A percentile compares a stretch with the other conserved stretches of the same genome.
Evolutionary conservation across 2,113 vertebrate species (phyloP).

Genomic region (Clarias batrachus): DNA sequence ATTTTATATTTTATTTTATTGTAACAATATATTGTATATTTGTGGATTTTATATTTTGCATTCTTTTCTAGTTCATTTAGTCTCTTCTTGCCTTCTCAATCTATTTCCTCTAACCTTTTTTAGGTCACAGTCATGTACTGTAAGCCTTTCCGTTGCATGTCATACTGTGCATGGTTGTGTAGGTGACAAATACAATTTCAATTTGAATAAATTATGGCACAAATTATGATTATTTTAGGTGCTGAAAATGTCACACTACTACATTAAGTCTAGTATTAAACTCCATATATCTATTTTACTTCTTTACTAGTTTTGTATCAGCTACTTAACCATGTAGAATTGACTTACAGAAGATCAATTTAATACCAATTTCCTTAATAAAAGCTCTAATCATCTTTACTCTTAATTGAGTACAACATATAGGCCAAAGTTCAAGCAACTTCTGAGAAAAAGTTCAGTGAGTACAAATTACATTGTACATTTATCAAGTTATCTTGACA

Average conservation of each 20-base stretch:
- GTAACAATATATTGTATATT: too few species aligned
- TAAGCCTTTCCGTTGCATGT: too few species aligned
- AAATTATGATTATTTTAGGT: background rate
- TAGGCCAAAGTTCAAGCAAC: background rate
- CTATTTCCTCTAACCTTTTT: too few species aligned
- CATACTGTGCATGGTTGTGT: too few species aligned
- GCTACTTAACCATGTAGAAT: background rate
- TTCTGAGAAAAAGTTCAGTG: background rate
- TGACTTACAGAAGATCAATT: background rate
- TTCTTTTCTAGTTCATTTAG: too few species aligned
- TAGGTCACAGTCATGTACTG: too few species aligned
- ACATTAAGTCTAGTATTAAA: background rate
- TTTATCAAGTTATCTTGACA: slow-evolving; percentile 41
- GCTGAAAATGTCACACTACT: background rate
- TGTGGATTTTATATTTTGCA: too few species aligned
- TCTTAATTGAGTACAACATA: background rate
- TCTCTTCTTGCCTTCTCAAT: too few species aligned
- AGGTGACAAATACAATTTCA: too few species aligned
- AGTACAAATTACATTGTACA: background rate
- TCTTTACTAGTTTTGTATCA: background rate
- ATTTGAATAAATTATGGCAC: background rate
- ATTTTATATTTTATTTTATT: too few species aligned
- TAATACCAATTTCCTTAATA: background rate
- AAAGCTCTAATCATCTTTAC: background rate
- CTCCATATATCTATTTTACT: background rate